A percentile compares a stretch with the other conserved stretches of the same genome.
phyloP scores from a whole-genome alignment of 2,113 vertebrate species.

The Falcunculus frontatus region DNA sequence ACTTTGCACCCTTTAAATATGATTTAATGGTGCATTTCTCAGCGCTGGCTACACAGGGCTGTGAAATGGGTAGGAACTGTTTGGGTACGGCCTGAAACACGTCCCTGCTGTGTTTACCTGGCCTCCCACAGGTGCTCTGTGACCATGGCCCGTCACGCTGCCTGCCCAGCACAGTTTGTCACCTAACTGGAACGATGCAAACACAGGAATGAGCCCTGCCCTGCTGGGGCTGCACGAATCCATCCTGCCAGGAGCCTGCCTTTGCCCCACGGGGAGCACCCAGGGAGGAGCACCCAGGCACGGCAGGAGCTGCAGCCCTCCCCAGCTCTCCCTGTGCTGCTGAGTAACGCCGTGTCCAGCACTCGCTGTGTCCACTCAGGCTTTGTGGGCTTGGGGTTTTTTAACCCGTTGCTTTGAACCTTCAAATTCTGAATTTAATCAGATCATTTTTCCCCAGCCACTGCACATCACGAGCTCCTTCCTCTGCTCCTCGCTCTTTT shows the following conservation, averaged over 20 bases:
- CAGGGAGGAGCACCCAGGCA: background rate
- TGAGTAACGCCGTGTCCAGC: accelerated
- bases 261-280: background rate
- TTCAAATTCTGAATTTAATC: background rate
- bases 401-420: background rate
- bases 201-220: background rate
- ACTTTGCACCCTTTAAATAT: background rate
- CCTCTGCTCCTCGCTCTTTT: background rate
- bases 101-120: background rate
- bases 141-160: background rate
- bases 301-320: accelerated
- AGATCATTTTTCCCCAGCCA: background rate
- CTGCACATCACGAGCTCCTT: background rate
- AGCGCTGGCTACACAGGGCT: background rate
- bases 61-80: background rate
- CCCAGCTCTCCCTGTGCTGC: background rate
- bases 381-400: background rate
- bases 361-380: background rate
- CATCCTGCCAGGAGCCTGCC: background rate
- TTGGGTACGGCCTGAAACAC: background rate
- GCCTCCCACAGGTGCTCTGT: background rate
- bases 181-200: background rate
- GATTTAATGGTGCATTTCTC: background rate
- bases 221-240: background rate
- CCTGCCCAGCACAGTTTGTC: background rate